Evolutionary conservation across 2,113 vertebrate species (phyloP).

Genomic region (Furnarius figulus): DNA sequence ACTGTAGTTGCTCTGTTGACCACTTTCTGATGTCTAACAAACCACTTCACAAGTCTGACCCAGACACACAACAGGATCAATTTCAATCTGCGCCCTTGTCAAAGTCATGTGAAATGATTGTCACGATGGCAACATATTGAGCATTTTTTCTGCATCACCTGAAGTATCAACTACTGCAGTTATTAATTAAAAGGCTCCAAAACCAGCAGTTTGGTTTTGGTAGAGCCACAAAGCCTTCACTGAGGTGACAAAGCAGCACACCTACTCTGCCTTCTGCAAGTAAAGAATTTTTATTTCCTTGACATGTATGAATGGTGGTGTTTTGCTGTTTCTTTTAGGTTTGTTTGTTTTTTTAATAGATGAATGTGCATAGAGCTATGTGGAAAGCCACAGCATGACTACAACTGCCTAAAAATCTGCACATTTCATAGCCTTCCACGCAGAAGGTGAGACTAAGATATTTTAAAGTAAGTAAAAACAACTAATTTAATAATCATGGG

Average conservation of each 20-base stretch:
- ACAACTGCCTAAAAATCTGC: neutral
- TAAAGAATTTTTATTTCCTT: neutral
- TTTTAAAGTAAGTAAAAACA: neutral
- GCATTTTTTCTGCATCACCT: neutral
- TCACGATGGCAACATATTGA: neutral
- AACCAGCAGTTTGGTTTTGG: neutral
- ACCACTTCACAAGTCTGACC: neutral
- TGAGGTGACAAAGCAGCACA: neutral
- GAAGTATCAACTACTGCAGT: neutral
- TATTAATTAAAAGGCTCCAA: neutral
- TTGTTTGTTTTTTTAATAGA: neutral
- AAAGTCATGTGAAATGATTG: neutral
- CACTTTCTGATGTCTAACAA: neutral
- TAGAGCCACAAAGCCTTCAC: neutral
- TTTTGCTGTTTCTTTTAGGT: neutral
- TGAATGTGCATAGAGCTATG: neutral
- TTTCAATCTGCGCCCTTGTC: neutral
- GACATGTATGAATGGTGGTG: neutral
- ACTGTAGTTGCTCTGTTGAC: neutral
- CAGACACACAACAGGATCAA: neutral
- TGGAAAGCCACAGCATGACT: neutral
- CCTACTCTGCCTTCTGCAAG: neutral
- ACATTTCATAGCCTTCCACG: neutral
- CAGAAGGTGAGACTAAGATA: neutral
- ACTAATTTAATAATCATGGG: neutral